Percentiles rank a stretch among this genome's conserved stretches.
phyloP scores from a whole-genome alignment of 53 echinoderm and acorn worm species.

The Luidia sarsii region DNA sequence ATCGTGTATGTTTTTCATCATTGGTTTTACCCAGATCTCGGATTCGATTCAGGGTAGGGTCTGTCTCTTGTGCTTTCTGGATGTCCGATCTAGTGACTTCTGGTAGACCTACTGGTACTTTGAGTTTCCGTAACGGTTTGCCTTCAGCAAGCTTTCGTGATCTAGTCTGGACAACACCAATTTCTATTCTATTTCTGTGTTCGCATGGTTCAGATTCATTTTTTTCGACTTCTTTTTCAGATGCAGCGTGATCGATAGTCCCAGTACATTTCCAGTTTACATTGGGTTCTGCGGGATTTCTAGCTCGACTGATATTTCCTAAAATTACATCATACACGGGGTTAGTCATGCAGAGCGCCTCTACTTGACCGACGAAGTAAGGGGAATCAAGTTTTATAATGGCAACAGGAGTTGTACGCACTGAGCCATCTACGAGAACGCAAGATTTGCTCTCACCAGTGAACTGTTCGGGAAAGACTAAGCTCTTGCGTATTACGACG shows the following conservation, averaged over 20 bases:
- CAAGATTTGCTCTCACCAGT: conserved; percentile 34
- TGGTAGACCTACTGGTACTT: conserved; percentile 31
- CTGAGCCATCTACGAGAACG: conserved; percentile 44
- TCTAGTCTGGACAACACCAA: not conserved
- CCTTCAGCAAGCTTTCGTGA: not conserved
- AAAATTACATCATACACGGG: conserved; percentile 31
- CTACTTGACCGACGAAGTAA: conserved; percentile 14
- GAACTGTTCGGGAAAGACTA: conserved; percentile 20
- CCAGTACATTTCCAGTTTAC: not conserved
- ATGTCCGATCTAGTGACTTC: conserved; percentile 22
- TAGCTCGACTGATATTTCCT: conserved; percentile 1
- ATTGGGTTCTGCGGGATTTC: conserved; percentile 25
- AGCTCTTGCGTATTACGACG: conserved; percentile 6
- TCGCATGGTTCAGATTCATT: too few relatives aligned
- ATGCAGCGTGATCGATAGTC: too few relatives aligned
- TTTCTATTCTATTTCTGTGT: not conserved
- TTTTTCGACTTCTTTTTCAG: too few relatives aligned
- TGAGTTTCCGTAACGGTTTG: conserved; percentile 25
- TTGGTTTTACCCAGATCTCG: not conserved
- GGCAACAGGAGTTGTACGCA: conserved; percentile 23
- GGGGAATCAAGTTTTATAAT: conserved; percentile 10
- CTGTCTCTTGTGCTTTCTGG: conserved; percentile 30
- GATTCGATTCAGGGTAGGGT: conserved; percentile 35
- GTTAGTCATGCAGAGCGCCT: conserved; percentile 23
- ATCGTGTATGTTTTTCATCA: not conserved